Conservation (phyloP, 2,113 vertebrate genomes). For the Pygoscelis antarcticus region DNA sequence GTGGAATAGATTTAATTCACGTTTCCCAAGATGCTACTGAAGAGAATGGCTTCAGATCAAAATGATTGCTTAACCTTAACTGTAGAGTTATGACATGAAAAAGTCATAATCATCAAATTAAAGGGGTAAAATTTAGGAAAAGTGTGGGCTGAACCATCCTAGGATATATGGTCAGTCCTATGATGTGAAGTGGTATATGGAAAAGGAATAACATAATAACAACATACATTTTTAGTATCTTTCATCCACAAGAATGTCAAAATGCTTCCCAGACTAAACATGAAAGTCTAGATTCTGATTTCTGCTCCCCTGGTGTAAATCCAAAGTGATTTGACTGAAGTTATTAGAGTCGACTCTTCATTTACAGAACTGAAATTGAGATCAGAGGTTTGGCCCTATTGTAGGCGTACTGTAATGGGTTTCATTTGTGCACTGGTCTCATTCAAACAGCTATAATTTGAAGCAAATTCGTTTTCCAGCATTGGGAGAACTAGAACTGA, state of each 20-base stretch:
- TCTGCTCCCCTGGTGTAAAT: slow-evolving; percentile 42
- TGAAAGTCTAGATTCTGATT: slow-evolving; percentile 23
- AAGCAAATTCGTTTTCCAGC: slow-evolving; percentile 47
- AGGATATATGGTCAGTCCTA: neutral
- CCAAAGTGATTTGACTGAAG: slow-evolving; percentile 17
- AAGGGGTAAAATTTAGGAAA: slow-evolving; percentile 7
- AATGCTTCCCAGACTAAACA: slow-evolving; percentile 46
- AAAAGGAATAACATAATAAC: slow-evolving; percentile 27
- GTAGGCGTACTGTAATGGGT: neutral
- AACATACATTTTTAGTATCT: slow-evolving; percentile 28
- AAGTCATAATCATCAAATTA: slow-evolving; percentile 57
- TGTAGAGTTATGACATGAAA: neutral
- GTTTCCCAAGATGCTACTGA: slow-evolving; percentile 14
- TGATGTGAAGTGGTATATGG: slow-evolving; percentile 21
- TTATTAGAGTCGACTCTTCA: slow-evolving; percentile 1
- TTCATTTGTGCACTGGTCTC: slow-evolving; percentile 32
- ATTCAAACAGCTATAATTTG: slow-evolving; percentile 31
- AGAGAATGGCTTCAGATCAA: neutral
- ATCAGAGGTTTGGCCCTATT: slow-evolving; percentile 51
- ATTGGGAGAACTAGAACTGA: slow-evolving; percentile 3
- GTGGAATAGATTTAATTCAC: neutral
- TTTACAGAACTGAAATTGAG: slow-evolving; percentile 12
- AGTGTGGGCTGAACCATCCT: neutral
- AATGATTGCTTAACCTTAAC: slow-evolving; percentile 26
- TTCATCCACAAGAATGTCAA: slow-evolving; percentile 45